Evolutionary conservation across 2,888 invertebrate species (phyloP).

Genomic region (Chydorus sphaericus): DNA sequence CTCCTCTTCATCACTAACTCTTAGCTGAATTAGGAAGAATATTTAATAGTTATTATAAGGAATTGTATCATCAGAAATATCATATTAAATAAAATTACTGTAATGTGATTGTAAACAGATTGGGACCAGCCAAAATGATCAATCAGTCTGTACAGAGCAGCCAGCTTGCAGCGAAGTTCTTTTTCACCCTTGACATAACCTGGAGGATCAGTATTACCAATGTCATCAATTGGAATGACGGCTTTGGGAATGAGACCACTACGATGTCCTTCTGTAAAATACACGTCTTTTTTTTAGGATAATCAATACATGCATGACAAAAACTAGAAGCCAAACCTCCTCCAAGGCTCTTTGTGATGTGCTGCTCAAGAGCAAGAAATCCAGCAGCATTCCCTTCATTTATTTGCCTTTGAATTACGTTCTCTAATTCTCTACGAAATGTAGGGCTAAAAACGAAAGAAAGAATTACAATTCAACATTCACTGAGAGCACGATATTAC

Average conservation of each 20-base stretch:
- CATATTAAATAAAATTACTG: slow-evolving; percentile 33
- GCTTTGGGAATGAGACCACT: slow-evolving; percentile 30
- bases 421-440: slow-evolving; percentile 92
- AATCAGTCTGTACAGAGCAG: slow-evolving; percentile 83
- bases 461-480: background rate
- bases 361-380: slow-evolving; percentile 68
- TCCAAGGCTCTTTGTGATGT: slow-evolving; percentile 73
- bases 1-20: slow-evolving; percentile 87
- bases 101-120: slow-evolving; percentile 76
- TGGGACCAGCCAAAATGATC: slow-evolving; percentile 96
- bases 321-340: background rate
- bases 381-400: slow-evolving; percentile 53
- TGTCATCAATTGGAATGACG: slow-evolving; percentile 92
- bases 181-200: slow-evolving; percentile 91
- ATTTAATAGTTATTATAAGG: background rate
- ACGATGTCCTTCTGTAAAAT: background rate
- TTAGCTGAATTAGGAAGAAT: slow-evolving; percentile 37
- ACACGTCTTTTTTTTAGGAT: background rate
- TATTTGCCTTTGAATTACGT: slow-evolving; percentile 82
- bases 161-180: slow-evolving; percentile 85
- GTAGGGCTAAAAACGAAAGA: slow-evolving; percentile 42
- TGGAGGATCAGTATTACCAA: slow-evolving; percentile 87
- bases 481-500: too few relatives aligned
- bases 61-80: background rate
- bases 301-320: background rate